Evolutionary conservation across 2,113 vertebrate genomes (phyloP).

Genomic region (Channa argus): DNA sequence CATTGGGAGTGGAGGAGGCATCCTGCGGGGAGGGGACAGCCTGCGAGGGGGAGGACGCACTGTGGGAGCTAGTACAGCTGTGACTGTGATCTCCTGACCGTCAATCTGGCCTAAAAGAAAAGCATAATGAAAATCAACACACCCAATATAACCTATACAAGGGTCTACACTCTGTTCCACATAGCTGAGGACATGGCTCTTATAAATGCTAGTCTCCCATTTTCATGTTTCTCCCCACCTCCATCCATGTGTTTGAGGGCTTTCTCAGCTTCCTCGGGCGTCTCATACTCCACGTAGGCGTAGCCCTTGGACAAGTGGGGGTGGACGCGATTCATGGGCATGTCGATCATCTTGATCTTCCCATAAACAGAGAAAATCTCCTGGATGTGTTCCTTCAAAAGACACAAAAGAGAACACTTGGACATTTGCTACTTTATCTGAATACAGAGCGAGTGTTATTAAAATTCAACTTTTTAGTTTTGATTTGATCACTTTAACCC

Average conservation of each 20-base stretch:
- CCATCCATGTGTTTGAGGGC: slow-evolving; percentile 98
- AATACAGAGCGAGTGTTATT: too few species aligned
- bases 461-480: too few species aligned
- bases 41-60: slow-evolving; percentile 86
- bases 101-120: slow-evolving; percentile 91
- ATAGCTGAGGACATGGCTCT: not conserved
- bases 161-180: not conserved
- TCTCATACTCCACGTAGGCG: slow-evolving; percentile 96
- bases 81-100: slow-evolving; percentile 97
- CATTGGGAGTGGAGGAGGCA: slow-evolving; percentile 94
- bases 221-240: slow-evolving; percentile 66
- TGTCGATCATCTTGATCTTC: slow-evolving; percentile 98
- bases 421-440: not conserved
- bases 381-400: slow-evolving; percentile 93
- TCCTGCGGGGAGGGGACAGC: slow-evolving; percentile 91
- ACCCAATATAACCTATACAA: too few species aligned
- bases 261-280: slow-evolving; percentile 92
- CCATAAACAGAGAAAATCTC: slow-evolving; percentile 97
- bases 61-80: slow-evolving; percentile 90
- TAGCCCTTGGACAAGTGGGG: slow-evolving; percentile 94
- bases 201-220: not conserved
- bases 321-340: slow-evolving; percentile 93
- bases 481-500: too few species aligned
- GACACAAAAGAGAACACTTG: not conserved
- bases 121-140: not conserved